phyloP scores from a whole-genome alignment of 1,140 invertebrate species.

The Apis cerana region DNA sequence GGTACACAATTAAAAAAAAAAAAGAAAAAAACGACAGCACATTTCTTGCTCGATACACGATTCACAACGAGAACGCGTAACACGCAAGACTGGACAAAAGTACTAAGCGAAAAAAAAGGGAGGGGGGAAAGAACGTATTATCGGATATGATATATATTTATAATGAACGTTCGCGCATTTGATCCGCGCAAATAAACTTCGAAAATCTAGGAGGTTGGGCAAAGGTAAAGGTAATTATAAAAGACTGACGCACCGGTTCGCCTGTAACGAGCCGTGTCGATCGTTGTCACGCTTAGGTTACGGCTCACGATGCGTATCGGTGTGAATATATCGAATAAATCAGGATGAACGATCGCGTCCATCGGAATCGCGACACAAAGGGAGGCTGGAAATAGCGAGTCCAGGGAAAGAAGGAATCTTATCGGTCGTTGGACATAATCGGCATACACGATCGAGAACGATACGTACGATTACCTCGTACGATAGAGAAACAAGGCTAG shows the following conservation, averaged over 20 bases:
- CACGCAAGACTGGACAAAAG: no score
- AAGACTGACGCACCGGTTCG: neutral
- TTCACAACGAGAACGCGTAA: no score
- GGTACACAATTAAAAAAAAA: no score
- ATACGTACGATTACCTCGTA: conserved; percentile 35
- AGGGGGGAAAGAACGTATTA: neutral
- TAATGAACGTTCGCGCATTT: neutral
- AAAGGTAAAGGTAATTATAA: neutral
- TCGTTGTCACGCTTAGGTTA: no score
- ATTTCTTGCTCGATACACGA: no score
- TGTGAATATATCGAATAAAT: conserved; percentile 14
- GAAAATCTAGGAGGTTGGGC: neutral
- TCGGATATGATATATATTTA: neutral
- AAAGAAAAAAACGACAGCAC: no score
- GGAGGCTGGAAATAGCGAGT: conserved; percentile 22
- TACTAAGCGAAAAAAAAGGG: neutral
- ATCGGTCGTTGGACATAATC: conserved; percentile 44
- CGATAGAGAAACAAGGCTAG: neutral
- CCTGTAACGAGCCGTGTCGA: neutral
- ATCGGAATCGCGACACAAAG: conserved; percentile 21
- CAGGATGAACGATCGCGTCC: conserved; percentile 14
- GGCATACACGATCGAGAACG: conserved; percentile 14
- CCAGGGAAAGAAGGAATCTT: conserved; percentile 13
- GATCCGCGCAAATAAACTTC: neutral
- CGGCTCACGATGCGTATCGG: conserved; percentile 4